Percentiles rank a stretch among this genome's conserved stretches.
Conservation (phyloP, 2,797 vertebrate genomes). For the Hoplostethus mediterraneus region DNA sequence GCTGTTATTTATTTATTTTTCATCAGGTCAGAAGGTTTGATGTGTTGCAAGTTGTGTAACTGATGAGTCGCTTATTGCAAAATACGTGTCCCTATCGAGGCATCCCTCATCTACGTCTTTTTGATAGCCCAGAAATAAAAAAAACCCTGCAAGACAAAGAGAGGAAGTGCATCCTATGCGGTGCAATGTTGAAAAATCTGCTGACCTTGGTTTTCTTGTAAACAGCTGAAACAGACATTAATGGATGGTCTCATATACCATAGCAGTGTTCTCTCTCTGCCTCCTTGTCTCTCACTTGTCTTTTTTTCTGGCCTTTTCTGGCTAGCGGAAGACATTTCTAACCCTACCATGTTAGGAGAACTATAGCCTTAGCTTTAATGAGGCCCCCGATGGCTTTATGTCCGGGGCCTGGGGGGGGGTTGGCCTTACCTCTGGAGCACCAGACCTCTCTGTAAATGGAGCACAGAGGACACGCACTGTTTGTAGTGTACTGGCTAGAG, state of each 20-base stretch:
- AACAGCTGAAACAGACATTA: slow-evolving; percentile 38
- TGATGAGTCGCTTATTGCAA: slow-evolving; percentile 33
- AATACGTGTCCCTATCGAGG: slow-evolving; percentile 6
- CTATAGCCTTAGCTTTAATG: slow-evolving; percentile 59
- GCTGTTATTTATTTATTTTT: not conserved
- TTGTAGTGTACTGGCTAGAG: no score
- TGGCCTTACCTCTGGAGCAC: slow-evolving; percentile 21
- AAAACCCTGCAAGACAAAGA: slow-evolving; percentile 22
- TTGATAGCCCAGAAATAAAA: slow-evolving; percentile 33
- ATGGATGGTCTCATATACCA: slow-evolving; percentile 22
- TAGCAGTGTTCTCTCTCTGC: slow-evolving; percentile 17
- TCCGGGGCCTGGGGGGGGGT: slow-evolving; percentile 30
- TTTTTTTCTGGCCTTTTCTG: slow-evolving; percentile 8
- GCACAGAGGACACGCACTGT: slow-evolving; percentile 21
- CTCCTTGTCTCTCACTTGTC: slow-evolving; percentile 7
- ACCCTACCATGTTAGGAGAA: slow-evolving; percentile 20
- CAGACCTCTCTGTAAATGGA: slow-evolving; percentile 21
- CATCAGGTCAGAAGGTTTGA: slow-evolving; percentile 32
- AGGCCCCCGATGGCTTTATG: slow-evolving; percentile 51
- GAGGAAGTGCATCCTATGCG: not conserved
- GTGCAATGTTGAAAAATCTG: slow-evolving; percentile 22
- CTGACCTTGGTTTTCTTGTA: slow-evolving; percentile 41
- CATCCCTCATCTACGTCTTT: slow-evolving; percentile 19
- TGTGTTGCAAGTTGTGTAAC: slow-evolving; percentile 22
- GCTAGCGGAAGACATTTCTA: slow-evolving; percentile 31